A percentile compares a stretch with the other conserved stretches of the same genome.
Evolutionary conservation across 37 sponge, comb jelly and placozoan species (phyloP).

Genomic region (Dysidea cf. avara): DNA sequence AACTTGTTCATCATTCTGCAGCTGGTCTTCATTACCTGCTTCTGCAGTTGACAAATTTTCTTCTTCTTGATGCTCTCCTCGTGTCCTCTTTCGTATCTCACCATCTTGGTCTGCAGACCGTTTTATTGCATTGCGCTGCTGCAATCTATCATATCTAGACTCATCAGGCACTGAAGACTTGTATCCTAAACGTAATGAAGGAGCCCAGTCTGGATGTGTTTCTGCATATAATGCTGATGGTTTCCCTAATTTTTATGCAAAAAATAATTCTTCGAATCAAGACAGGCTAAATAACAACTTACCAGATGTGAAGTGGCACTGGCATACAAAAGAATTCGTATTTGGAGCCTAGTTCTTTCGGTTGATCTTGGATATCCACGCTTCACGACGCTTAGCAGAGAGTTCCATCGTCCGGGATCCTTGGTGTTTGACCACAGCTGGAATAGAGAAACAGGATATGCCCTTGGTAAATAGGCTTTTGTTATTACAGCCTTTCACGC

Average conservation of each 20-base stretch:
- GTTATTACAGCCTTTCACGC: constrained; percentile 51
- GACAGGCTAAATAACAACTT: background rate
- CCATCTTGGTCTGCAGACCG: background rate
- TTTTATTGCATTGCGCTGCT: background rate
- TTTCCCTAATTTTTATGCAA: constrained; percentile 12
- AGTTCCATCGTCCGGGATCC: constrained; percentile 10
- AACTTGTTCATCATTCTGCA: background rate
- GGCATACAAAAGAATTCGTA: constrained; percentile 34
- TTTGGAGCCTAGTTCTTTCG: constrained; percentile 9
- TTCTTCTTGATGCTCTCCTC: background rate
- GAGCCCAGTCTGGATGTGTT: constrained; percentile 55
- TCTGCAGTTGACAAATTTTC: background rate
- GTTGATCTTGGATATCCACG: constrained; percentile 31
- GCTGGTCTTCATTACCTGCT: background rate
- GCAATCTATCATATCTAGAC: background rate
- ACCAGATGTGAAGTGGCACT: constrained; percentile 38
- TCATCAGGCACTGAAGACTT: background rate
- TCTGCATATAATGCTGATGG: constrained; percentile 34
- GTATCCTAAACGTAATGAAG: constrained; percentile 33
- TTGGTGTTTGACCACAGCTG: constrained; percentile 15
- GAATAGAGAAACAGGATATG: constrained; percentile 47
- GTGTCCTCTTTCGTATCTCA: background rate
- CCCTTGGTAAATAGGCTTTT: too few species aligned
- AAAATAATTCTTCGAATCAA: background rate
- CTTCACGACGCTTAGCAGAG: constrained; percentile 17